Conservation (phyloP, 2,888 invertebrate genomes). For the Glomeris marginata region DNA sequence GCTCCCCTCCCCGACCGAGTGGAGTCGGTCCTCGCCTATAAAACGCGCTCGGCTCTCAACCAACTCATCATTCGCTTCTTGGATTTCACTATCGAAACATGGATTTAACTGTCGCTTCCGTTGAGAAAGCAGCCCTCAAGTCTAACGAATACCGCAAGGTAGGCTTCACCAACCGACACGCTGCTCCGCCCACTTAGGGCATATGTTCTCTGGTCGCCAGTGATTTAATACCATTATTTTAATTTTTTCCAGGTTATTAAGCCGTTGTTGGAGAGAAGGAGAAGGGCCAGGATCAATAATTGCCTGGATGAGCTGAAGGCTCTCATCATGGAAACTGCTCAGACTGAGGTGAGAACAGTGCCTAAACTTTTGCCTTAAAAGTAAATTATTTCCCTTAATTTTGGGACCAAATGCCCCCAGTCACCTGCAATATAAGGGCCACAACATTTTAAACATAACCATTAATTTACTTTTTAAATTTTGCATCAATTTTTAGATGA, state of each 20-base stretch:
- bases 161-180: neutral
- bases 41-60: neutral
- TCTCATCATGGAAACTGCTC: constrained; percentile 9
- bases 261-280: constrained; percentile 10
- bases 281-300: constrained; percentile 11
- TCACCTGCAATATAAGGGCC: no score
- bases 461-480: no score
- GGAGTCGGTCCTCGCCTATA: neutral
- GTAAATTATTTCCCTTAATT: neutral
- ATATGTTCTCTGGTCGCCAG: neutral
- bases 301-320: constrained; percentile 11
- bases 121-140: constrained; percentile 10
- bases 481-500: no score
- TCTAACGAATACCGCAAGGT: constrained; percentile 12
- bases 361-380: neutral
- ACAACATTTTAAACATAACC: no score
- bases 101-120: constrained; percentile 10
- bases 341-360: constrained; percentile 8
- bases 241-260: constrained; percentile 9
- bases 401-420: no score
- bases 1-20: neutral
- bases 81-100: constrained; percentile 1
- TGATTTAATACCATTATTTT: neutral
- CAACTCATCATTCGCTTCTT: neutral
- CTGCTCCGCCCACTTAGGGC: neutral